Conservation (phyloP, 30 jellyfish, hydroid and myxozoan species). For the Sanderia malayensis region DNA sequence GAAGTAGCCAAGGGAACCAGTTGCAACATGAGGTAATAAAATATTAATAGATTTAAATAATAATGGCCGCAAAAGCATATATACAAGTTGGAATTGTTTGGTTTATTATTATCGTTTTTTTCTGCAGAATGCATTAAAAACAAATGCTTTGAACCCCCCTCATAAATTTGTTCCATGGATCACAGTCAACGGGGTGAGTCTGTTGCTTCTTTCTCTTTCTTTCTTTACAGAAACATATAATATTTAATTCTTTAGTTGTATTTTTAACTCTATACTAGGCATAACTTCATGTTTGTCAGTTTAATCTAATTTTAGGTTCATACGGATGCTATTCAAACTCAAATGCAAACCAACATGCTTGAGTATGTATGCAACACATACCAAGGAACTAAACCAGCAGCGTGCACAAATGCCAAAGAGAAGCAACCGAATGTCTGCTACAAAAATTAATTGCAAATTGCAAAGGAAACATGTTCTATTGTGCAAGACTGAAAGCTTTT, state of each 20-base stretch:
- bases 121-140: slow-evolving; percentile 70
- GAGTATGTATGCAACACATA: slow-evolving; percentile 67
- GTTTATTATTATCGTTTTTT: neutral
- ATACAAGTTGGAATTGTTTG: neutral
- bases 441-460: slow-evolving; percentile 29
- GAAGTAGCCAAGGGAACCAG: slow-evolving; percentile 75
- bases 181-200: slow-evolving; percentile 75
- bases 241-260: neutral
- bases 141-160: slow-evolving; percentile 80
- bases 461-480: too few relatives aligned
- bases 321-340: slow-evolving; percentile 65
- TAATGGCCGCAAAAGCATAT: neutral
- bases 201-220: neutral
- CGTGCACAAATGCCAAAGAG: slow-evolving; percentile 31
- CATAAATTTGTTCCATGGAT: slow-evolving; percentile 93
- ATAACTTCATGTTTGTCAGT: neutral
- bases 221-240: neutral
- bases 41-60: neutral
- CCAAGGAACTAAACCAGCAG: slow-evolving; percentile 87
- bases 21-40: slow-evolving; percentile 64
- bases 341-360: slow-evolving; percentile 63
- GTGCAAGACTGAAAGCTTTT: too few relatives aligned
- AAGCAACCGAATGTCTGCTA: slow-evolving; percentile 31
- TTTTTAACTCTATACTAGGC: too few relatives aligned
- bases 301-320: slow-evolving; percentile 43